Evolutionary conservation across 2,113 vertebrate genomes (phyloP).

Genomic region (Melozone crissalis): DNA sequence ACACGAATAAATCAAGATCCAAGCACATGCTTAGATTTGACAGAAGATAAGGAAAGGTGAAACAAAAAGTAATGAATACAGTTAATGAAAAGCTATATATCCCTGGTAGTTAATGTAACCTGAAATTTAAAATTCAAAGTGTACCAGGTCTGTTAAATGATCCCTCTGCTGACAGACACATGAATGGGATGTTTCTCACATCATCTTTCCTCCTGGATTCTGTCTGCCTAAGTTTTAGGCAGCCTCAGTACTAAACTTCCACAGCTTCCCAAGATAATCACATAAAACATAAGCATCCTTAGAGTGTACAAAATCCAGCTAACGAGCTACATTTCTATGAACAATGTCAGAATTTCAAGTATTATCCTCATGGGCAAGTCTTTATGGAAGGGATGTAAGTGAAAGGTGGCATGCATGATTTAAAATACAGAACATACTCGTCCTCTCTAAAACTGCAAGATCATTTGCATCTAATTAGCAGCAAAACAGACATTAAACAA

Average conservation of each 20-base stretch:
- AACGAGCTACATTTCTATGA: neutral
- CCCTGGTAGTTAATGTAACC: neutral
- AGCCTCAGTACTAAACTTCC: neutral
- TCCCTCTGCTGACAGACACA: neutral
- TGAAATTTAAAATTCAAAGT: neutral
- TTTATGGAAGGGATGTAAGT: neutral
- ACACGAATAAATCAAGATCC: constrained; percentile 42
- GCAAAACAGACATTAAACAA: neutral
- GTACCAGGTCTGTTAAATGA: neutral
- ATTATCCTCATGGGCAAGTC: neutral
- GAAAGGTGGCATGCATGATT: neutral
- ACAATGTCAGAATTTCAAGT: neutral
- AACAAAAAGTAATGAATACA: constrained; percentile 34
- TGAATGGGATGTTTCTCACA: neutral
- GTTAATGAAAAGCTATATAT: constrained; percentile 1
- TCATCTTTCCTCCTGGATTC: neutral
- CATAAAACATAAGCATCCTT: neutral
- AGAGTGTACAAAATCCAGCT: neutral
- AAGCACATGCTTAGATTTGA: neutral
- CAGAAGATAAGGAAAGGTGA: constrained; percentile 31
- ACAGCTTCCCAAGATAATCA: neutral
- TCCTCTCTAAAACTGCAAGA: neutral
- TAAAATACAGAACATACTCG: neutral
- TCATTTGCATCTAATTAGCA: neutral
- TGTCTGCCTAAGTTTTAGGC: neutral